Evolutionary conservation across 2,888 invertebrate species (phyloP), one percentile per base, ranked within the genome.

Genomic region (Trachelus iudaicus): DNA sequence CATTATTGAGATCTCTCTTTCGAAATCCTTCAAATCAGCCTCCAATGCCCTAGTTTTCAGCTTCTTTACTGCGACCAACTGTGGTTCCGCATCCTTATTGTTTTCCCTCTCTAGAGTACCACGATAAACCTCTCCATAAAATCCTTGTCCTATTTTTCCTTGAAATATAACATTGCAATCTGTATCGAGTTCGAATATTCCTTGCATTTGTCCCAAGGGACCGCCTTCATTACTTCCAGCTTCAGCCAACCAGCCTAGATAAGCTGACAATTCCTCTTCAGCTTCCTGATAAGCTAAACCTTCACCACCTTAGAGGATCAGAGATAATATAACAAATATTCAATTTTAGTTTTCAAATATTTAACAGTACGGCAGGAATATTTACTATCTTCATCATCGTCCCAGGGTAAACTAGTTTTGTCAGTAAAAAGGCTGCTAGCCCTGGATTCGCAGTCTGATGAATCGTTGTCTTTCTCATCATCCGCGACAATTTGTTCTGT

Each of bases 1-100:
- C 96, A 98, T 97, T 83, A 98, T 98, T 78, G 94, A 93, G 79
- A 97, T 95, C 93, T 98, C 98, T 80, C 97, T 94, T 89, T 95
- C 95, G 87, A 98, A 97, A 89, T 98, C 97, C 79, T 94, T 94
- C 23, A 94, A 89, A 69, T 93, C 92, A 3, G 92, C 91, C 69
- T 93, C 92, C 13, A 92, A 86, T 6, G 93, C 93, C 73, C 92
- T 90, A 34, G 93, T 92, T 88, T 94, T 94, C 11, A 95, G 90
- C 84, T 94, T 94, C 88, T 96, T 96, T 1, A 96, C 94, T 71
- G 95, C 95, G 31, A 95, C 95, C 81, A 92, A 91, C 83, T 93
- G 92, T 0, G 93, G 92, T 79, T 93, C 93, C 0, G 84, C 84
- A 75, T 92, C 92, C 82, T 93, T 92, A 75, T 92, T 92, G 77